Evolutionary conservation across 2,797 vertebrate species (phyloP).

Genomic region (Anabacerthia variegaticeps): DNA sequence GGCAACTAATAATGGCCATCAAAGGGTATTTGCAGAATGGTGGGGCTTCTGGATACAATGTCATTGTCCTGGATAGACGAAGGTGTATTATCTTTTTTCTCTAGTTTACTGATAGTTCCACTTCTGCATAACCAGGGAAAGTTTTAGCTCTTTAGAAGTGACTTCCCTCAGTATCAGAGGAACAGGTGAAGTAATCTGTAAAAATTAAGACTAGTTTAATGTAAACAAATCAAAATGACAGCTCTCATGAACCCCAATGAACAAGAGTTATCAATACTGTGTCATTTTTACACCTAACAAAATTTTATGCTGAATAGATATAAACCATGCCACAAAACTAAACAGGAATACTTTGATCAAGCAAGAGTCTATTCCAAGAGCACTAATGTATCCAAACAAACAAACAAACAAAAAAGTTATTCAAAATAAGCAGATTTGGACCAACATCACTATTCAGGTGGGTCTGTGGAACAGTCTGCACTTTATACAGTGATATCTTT

Average conservation of each 20-base stretch:
- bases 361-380: constrained; percentile 65
- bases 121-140: not conserved
- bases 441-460: constrained; percentile 7
- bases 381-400: constrained; percentile 3
- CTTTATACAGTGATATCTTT: not conserved
- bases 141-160: not conserved
- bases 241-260: constrained; percentile 14
- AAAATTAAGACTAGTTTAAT: not conserved
- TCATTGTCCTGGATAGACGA: not conserved
- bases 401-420: not conserved
- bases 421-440: constrained; percentile 6
- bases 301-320: constrained; percentile 23
- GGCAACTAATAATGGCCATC: not conserved
- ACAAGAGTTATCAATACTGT: not conserved
- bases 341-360: constrained; percentile 83
- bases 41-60: not conserved
- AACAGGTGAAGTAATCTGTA: not conserved
- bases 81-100: not conserved
- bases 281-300: constrained; percentile 10
- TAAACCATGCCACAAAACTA: constrained; percentile 77
- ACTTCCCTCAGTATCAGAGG: not conserved
- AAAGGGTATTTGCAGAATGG: not conserved
- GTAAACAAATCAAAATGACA: constrained; percentile 9
- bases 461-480: constrained; percentile 5
- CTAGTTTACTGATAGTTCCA: not conserved